Evolutionary conservation across 2,888 invertebrate species (phyloP), one percentile per base, ranked within the genome.

Genomic region (Zeuzera pyrina): DNA sequence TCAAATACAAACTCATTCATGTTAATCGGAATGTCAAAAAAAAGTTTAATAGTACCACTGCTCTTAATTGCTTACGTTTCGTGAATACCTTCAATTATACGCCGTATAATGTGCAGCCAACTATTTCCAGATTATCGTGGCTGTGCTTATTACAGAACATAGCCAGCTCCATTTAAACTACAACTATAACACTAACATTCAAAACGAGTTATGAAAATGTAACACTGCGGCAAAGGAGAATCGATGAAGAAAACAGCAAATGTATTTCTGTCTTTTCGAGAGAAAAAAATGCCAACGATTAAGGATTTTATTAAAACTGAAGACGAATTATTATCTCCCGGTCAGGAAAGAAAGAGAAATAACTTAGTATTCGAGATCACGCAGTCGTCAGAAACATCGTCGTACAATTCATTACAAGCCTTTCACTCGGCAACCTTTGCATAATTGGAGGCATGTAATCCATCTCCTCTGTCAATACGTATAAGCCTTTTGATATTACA

Each of bases 311-410:
- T 40, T 29, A 36, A 44, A 42, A 42, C 25, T 29, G 14, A 35
- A 38, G 38, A 45, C 29, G 33, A 31, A 34, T 41, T 41, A 33
- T 35, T 33, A 34, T 43, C 31, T 43, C 41, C 36, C 44, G 36
- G 42, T 43, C 38, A 34, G 31, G 29, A 31, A 23, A 29, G 31
- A 25, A 25, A 47, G 40, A 38, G 37, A 44, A 39, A 43, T 29
- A 35, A 43, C 45, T 42, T 34, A 14, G 35, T 50, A 58, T 56
- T 52, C 51, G 42, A 43, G 40, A 52, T 49, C 58, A 55, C 45
- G 49, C 15, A 47, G 36, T 37, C 34, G 35, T 31, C 26, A 42
- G 31, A 42, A 42, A 45, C 41, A 45, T 42, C 26, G 38, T 32
- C 30, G 31, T 41, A 29, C 28, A 14, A 42, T 46, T 45, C 35